Conservation (phyloP, 2,797 vertebrate species). For the Graptemys geographica region DNA sequence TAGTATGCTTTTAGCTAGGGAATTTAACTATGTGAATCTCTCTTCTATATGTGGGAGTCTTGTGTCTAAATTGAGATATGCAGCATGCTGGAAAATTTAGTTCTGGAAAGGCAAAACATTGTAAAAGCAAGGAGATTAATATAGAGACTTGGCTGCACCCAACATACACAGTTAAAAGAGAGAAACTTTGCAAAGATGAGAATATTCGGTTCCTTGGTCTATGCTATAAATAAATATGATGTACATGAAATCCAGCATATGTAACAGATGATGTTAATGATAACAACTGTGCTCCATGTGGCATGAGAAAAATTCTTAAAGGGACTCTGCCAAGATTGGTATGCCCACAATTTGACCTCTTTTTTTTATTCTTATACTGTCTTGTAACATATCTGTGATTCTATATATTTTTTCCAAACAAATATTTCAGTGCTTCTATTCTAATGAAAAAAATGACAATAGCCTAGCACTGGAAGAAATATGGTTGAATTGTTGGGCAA, state of each 20-base stretch:
- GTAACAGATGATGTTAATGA: neutral
- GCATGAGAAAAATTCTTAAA: slow-evolving; percentile 1
- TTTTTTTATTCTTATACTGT: neutral
- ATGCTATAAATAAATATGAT: slow-evolving; percentile 27
- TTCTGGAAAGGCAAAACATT: slow-evolving; percentile 43
- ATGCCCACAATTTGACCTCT: neutral
- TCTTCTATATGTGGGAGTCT: neutral
- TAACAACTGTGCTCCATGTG: neutral
- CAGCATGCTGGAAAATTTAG: slow-evolving; percentile 1
- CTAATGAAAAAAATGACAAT: neutral
- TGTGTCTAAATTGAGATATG: slow-evolving; percentile 33
- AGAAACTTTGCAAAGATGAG: slow-evolving; percentile 42
- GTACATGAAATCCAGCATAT: neutral
- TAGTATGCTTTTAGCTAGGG: slow-evolving; percentile 41
- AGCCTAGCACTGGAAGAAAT: neutral
- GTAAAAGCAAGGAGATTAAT: slow-evolving; percentile 11
- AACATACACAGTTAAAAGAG: neutral
- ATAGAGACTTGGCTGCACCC: neutral
- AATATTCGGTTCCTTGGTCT: neutral
- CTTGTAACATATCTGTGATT: neutral
- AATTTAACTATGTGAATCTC: slow-evolving; percentile 40
- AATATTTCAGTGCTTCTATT: neutral
- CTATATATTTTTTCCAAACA: neutral
- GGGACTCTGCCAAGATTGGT: neutral
- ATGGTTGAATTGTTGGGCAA: neutral